Conservation (phyloP, 1,140 invertebrate genomes). For the Drosophila eugracilis region DNA sequence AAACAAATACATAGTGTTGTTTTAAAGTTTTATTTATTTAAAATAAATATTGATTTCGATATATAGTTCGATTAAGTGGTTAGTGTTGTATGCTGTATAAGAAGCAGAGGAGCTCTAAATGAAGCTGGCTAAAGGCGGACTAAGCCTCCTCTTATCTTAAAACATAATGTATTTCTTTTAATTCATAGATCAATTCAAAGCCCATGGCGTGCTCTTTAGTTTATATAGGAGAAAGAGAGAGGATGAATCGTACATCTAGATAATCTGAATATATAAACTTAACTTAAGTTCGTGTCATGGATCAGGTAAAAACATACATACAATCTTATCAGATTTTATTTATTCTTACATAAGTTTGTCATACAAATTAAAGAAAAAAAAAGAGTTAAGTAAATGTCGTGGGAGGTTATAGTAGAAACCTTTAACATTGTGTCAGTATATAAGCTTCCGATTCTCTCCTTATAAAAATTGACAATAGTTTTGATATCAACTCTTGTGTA, state of each 20-base stretch:
- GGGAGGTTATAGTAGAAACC: constrained; percentile 20
- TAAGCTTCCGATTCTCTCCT: constrained; percentile 19
- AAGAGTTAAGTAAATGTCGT: neutral
- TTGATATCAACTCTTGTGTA: constrained; percentile 68
- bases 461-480: constrained; percentile 71
- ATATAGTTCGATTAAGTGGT: constrained; percentile 45
- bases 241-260: constrained; percentile 44
- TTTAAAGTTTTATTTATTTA: constrained; percentile 74
- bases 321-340: constrained; percentile 7
- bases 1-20: constrained; percentile 74
- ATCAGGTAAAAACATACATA: constrained; percentile 30
- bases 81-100: constrained; percentile 29
- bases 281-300: constrained; percentile 66
- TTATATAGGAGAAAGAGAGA: constrained; percentile 33
- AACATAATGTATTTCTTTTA: constrained; percentile 43
- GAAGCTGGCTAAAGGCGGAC: constrained; percentile 52
- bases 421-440: constrained; percentile 27
- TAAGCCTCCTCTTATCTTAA: constrained; percentile 44
- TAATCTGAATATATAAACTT: constrained; percentile 41
- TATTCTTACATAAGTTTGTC: constrained; percentile 14
- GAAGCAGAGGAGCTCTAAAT: constrained; percentile 34
- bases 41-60: constrained; percentile 59
- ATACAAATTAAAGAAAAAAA: constrained; percentile 1
- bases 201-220: constrained; percentile 65
- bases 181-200: constrained; percentile 52